Percentiles rank a stretch among this genome's conserved stretches.
phyloP scores from a whole-genome alignment of 2,113 vertebrate genomes.

The Willisornis vidua region DNA sequence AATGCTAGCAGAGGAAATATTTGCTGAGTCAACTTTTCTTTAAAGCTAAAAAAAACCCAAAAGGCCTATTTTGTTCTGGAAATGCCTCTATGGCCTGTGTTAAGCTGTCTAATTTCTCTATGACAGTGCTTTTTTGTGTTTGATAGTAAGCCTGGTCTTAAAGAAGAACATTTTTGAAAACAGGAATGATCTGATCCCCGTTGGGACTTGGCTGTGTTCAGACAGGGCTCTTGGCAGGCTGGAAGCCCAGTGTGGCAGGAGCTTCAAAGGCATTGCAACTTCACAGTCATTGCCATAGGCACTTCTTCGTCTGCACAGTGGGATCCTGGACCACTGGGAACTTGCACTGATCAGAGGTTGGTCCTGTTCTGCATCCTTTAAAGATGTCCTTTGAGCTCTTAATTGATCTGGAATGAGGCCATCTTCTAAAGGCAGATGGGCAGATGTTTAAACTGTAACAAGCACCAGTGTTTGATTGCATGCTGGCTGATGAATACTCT shows the following conservation, averaged over 20 bases:
- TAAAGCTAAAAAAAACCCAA: neutral
- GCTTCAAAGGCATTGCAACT: neutral
- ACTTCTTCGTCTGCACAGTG: neutral
- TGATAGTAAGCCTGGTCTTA: neutral
- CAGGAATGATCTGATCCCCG: neutral
- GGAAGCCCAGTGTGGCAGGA: neutral
- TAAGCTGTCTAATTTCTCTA: neutral
- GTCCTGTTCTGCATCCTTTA: neutral
- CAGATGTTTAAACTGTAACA: neutral
- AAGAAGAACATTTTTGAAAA: neutral
- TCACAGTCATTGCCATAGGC: neutral
- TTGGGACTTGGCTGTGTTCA: neutral
- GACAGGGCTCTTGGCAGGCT: neutral
- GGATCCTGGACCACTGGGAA: neutral
- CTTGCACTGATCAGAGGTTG: neutral
- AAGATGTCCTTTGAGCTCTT: neutral
- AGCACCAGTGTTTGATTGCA: neutral
- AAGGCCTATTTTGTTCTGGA: neutral
- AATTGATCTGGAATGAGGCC: neutral
- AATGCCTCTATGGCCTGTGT: neutral
- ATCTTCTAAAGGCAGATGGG: neutral
- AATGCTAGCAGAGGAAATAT: constrained; percentile 26
- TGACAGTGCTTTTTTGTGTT: neutral
- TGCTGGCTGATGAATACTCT: neutral
- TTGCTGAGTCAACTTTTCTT: constrained; percentile 59